Evolutionary conservation across 2,113 vertebrate genomes (phyloP).

Genomic region (Leptosomus discolor): DNA sequence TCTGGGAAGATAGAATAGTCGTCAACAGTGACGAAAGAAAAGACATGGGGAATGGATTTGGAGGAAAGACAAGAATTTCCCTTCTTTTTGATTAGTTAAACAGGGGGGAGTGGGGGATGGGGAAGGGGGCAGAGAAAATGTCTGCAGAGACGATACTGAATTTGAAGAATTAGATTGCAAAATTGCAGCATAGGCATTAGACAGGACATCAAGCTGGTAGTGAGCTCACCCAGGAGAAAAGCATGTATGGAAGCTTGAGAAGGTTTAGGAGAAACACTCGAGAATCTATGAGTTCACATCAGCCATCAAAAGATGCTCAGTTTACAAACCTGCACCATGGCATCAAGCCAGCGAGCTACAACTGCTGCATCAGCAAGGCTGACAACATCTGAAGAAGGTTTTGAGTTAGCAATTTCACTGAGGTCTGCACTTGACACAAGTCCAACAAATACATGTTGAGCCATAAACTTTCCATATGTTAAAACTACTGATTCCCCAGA

Average conservation of each 20-base stretch:
- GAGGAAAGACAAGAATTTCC: constrained; percentile 19
- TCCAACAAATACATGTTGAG: constrained; percentile 16
- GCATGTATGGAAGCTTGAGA: neutral
- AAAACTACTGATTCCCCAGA: neutral
- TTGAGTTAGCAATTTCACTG: neutral
- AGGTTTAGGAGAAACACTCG: neutral
- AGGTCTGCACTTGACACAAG: neutral
- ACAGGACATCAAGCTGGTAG: rapidly evolving
- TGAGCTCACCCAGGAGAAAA: neutral
- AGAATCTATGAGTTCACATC: neutral
- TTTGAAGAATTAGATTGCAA: neutral
- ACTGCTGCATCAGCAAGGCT: constrained; percentile 2
- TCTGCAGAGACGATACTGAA: neutral
- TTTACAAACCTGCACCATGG: neutral
- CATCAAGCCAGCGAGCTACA: neutral
- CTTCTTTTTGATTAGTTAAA: neutral
- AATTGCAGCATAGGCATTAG: neutral
- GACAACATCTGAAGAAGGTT: constrained; percentile 1
- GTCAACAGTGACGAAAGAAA: neutral
- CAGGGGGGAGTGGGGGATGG: rapidly evolving
- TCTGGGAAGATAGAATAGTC: neutral
- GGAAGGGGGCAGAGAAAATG: neutral
- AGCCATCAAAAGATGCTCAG: neutral
- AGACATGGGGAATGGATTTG: neutral
- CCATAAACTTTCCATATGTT: constrained; percentile 10